Base-by-base conservation (phyloP, 2,113 vertebrate species). In the Passer montanus region DNA sequence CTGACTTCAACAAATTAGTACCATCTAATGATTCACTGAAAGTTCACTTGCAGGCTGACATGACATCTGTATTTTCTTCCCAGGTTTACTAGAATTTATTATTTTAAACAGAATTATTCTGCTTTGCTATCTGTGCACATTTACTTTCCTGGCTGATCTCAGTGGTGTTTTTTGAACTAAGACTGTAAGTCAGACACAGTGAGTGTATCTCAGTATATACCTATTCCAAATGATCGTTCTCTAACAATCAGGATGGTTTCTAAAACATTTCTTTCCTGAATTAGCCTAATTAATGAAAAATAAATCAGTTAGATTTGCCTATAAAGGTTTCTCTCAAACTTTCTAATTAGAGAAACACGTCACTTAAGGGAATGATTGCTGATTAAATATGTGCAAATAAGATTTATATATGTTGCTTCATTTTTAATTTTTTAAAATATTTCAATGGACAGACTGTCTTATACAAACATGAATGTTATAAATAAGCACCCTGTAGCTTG, bases 1-100 rank as follows among this genome's bases (percentile, higher is more conserved):
- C 66, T 94, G 58, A 89, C 62, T 93, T 91, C 49, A 84, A 33
- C 53, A 87, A 93, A 85, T 87, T 87, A 66, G 52, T 81, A 87
- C 41, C 13, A 83, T 49, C 62, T 87, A 91, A 84, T 76, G 84
- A 89, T 91, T 84, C 82, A 70, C 46, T 20, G 50, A 17, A 83
- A 69, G 64, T 83, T 94, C 39, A 62, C 70, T 78, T 91, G 18
- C 37, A 85, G 64, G 70, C 67, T 77, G 63, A 68, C 19, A 9
- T 33, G 46, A 84, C 53, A 59, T 69, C 49, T 77, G 3, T 74
- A 64, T 75, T 75, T 89, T 72, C 74, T 84, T 62, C 72, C 26
- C 46, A 83, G 49, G 23, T 84, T 94, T 82, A 58, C n/a, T 62
- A 69, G 74, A 85, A 90, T 67, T 58, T 1, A 59, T 64, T 83